Evolutionary conservation across 2,113 vertebrate genomes (phyloP).

Genomic region (Opisthocomus hoazin): DNA sequence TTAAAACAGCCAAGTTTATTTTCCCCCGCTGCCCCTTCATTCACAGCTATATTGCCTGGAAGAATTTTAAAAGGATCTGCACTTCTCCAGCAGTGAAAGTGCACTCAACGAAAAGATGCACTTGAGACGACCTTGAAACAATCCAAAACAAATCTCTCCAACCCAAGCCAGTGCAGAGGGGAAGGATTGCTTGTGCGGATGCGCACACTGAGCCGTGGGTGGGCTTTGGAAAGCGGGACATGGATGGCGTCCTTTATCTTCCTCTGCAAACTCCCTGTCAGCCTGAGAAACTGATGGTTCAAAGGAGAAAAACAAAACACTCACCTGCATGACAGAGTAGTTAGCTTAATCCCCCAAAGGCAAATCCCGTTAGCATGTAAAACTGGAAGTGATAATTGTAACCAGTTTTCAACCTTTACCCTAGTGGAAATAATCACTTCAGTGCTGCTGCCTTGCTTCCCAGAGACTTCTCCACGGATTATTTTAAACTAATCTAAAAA

Average conservation of each 20-base stretch:
- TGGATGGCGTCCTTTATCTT: not conserved
- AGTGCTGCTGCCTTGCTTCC: not conserved
- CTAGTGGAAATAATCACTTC: constrained; percentile 33
- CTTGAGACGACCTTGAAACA: not conserved
- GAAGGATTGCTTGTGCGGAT: not conserved
- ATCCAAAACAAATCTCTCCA: not conserved
- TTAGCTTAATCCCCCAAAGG: constrained; percentile 21
- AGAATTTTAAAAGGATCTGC: not conserved
- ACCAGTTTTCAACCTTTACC: not conserved
- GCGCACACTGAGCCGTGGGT: accelerated
- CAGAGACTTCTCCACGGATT: not conserved
- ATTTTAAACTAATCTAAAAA: not conserved
- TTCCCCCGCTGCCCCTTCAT: not conserved
- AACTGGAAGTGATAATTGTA: constrained; percentile 35
- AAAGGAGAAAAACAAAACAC: constrained; percentile 14
- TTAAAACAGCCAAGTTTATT: not conserved
- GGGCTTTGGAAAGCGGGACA: not conserved
- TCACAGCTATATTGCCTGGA: not conserved
- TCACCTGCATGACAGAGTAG: constrained; percentile 16
- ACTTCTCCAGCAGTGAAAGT: not conserved
- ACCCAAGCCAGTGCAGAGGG: accelerated
- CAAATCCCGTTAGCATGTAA: constrained; percentile 23
- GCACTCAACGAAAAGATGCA: not conserved
- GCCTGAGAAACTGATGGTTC: not conserved
- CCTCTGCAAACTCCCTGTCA: not conserved